Evolutionary conservation across 35 echinoderm and acorn worm genomes (phyloP), one percentile per base, ranked within the genome.

Genomic region (Strongylocentrotus purpuratus): DNA sequence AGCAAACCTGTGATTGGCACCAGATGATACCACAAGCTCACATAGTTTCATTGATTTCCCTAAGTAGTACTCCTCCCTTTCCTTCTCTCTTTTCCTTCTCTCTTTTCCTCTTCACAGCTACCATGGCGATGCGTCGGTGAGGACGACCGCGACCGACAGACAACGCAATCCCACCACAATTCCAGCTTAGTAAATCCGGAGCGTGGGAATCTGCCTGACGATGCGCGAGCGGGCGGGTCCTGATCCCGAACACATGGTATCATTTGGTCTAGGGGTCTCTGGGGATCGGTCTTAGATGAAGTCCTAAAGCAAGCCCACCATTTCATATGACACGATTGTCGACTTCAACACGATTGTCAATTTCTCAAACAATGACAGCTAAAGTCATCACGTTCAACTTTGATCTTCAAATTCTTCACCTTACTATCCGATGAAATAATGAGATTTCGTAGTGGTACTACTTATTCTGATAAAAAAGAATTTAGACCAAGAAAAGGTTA

Each of bases 151-250:
- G 22, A 78, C 65, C 65, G 65, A 78, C 65, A 78, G 65, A 78
- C 65, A 78, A 78, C 65, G 65, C 65, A 78, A 78, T 78, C 65
- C 65, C 65, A 78, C 65, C 65, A 78, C 65, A 78, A 78, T 78
- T 78, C 65, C 22, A 78, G 65, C 65, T 78, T 78, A 78, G 20
- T 78, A 78, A 78, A 78, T 78, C 65, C 65, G 65, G 65, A 78
- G 65, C 65, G 65, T 78, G 65, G 65, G 65, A 78, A 78, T 78
- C 65, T 78, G 65, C 25, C 65, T n/a, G 65, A 78, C 20, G 65
- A 78, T 78, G 65, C 65, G 65, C 65, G 65, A 78, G 65, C 65
- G 28, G 65, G n/a, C 50, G 28, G 65, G 65, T 78, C 65, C 28
- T 78, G 65, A 78, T 78, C 65, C 65, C 65, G 6, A 78, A 78